Conservation (phyloP, 2,888 invertebrate genomes). For the Athrips mouffetella region DNA sequence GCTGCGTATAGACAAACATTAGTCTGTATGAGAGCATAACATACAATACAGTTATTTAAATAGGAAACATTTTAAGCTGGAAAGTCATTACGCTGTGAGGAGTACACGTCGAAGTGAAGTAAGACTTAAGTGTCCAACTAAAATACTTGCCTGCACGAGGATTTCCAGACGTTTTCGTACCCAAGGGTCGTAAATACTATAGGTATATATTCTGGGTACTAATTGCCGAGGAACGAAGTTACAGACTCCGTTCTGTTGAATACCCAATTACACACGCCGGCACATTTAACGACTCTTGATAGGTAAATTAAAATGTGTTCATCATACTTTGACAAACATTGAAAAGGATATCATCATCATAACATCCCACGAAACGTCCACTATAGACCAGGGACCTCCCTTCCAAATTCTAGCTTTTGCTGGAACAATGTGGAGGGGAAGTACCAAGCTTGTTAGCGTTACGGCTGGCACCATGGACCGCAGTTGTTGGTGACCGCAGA, state of each 20-base stretch:
- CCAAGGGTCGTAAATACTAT: constrained; percentile 24
- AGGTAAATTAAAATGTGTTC: too few species aligned
- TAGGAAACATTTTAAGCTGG: constrained; percentile 3
- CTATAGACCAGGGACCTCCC: too few species aligned
- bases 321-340: too few species aligned
- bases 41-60: constrained; percentile 4
- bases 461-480: too few species aligned
- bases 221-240: constrained; percentile 18
- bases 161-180: constrained; percentile 21
- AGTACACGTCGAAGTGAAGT: constrained; percentile 2
- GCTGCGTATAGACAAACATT: background rate
- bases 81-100: constrained; percentile 6
- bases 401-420: too few species aligned
- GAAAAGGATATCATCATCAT: too few species aligned
- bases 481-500: too few species aligned
- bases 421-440: too few species aligned
- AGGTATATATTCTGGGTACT: constrained; percentile 22
- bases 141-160: constrained; percentile 18
- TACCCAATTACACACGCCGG: background rate
- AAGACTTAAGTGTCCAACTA: constrained; percentile 7
- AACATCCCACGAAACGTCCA: too few species aligned
- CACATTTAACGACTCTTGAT: too few species aligned
- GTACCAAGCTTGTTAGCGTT: too few species aligned
- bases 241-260: background rate
- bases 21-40: background rate